phyloP scores from a whole-genome alignment of 2,797 vertebrate species.

The Sternotherus odoratus region DNA sequence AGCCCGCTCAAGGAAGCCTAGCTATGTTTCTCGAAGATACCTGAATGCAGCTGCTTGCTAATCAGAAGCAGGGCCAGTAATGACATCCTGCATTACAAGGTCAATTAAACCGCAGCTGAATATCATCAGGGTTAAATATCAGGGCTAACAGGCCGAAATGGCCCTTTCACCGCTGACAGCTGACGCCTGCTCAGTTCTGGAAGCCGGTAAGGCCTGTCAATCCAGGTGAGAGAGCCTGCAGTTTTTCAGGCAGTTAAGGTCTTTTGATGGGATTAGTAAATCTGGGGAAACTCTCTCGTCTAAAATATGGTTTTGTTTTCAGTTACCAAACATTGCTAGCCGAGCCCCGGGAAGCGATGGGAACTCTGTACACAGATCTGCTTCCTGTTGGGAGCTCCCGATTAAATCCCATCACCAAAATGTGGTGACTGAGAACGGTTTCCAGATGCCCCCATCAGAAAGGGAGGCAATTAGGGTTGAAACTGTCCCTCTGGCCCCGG shows the following conservation, averaged over 20 bases:
- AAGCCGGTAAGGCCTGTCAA: constrained; percentile 7
- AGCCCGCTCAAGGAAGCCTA: not conserved
- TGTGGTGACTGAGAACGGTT: constrained; percentile 23
- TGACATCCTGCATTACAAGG: not conserved
- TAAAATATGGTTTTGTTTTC: constrained; percentile 66
- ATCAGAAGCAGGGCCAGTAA: not conserved
- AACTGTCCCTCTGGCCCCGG: not conserved
- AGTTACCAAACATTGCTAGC: constrained; percentile 56
- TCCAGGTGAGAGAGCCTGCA: constrained; percentile 35
- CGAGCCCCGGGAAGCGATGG: not conserved
- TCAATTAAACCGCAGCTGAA: constrained; percentile 40
- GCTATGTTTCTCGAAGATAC: not conserved
- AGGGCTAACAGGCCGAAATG: constrained; percentile 22
- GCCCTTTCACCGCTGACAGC: not conserved
- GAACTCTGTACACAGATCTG: constrained; percentile 47
- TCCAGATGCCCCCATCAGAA: not conserved
- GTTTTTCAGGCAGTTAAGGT: constrained; percentile 56
- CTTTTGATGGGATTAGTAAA: constrained; percentile 62
- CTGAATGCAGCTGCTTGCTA: not conserved
- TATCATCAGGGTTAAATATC: constrained; percentile 29
- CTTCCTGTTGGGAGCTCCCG: constrained; percentile 57
- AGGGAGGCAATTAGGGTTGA: not conserved
- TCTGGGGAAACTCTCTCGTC: constrained; percentile 51
- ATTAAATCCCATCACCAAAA: constrained; percentile 40
- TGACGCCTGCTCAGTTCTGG: not conserved